A percentile compares a stretch with the other conserved stretches of the same genome.
These are phyloP conservation scores for Drosophila chauvacae DNA, from an alignment of 1,140 invertebrate genomes.

Conservation along the genomic window DNA sequence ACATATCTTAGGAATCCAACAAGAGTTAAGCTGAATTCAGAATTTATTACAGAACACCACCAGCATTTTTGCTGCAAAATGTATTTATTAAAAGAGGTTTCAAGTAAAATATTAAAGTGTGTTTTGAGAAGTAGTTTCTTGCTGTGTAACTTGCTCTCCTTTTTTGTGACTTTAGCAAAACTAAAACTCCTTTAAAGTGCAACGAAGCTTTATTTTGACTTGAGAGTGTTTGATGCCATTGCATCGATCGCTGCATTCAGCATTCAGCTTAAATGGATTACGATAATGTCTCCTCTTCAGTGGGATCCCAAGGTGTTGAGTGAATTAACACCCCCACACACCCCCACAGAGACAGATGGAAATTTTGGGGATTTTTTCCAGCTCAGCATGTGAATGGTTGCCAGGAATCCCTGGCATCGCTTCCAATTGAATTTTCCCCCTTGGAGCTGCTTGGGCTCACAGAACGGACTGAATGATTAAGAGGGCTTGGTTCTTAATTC, in stretches of 20 bases:
- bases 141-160: background rate
- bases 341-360: constrained; percentile 2
- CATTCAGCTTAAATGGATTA: constrained; percentile 50
- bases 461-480: constrained; percentile 31
- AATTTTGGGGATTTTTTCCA: constrained; percentile 29
- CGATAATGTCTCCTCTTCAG: constrained; percentile 49
- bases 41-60: background rate
- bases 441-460: constrained; percentile 1
- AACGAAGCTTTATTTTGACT: constrained; percentile 9
- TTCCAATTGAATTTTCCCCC: constrained; percentile 39
- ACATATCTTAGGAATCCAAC: no score
- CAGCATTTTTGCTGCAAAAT: background rate
- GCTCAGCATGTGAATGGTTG: constrained; percentile 30
- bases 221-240: constrained; percentile 15
- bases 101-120: no score
- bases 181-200: constrained; percentile 46
- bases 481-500: constrained; percentile 9
- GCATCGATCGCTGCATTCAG: constrained; percentile 44
- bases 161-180: background rate
- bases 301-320: constrained; percentile 44
- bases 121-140: background rate
- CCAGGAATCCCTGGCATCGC: constrained; percentile 9
- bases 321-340: constrained; percentile 40
- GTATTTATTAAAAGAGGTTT: background rate
- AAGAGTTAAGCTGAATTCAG: background rate